Base-by-base conservation (phyloP, 2,797 vertebrate species). In the Gastrophryne carolinensis region DNA sequence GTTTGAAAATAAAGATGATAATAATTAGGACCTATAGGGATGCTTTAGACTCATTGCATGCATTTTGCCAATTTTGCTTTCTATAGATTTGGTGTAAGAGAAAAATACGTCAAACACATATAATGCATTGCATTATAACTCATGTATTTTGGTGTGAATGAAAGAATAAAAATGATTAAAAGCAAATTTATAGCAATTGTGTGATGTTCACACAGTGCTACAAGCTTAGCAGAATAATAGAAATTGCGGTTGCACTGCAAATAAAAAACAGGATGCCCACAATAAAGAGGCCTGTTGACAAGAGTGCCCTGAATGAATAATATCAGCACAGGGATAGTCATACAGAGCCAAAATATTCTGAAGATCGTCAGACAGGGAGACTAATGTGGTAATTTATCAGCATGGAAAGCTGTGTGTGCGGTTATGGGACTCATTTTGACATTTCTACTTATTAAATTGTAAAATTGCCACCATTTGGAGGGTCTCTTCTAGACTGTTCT, bases 321-420 rank as follows among this genome's bases (percentile, higher is more conserved):
- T 70, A 57, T 24, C 37, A 68, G 65, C 5, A 24, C 41, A 3
- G 24, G 21, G 66, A 69, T 39, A 56, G 39, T 69, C 50, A 44
- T 69, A 29, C 24, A 56, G 41, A 21, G 32, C 65, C 23, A 34
- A 68, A 24, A 56, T 53, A 57, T 69, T 69, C 52, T 56, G 52
- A 17, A 41, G 53, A 56, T 69, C 23, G 29, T 23, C 27, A 44
- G 64, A 56, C 65, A 68, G 65, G 23, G 9, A 34, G 39, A 58
- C 54, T 60, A 71, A 60, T 71, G 53, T 49, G 54, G 53, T 15
- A n/a, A 49, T 47, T 58, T 71, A 60, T 71, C 53, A 71, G 39
- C 23, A 34, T 15, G 13, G 37, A 71, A 60, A 2, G 39, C 29
- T n/a, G 27, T 15, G 50, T 54, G 50, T 54, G 52, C 56, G 66